Evolutionary conservation across 2,113 vertebrate species (phyloP).

Genomic region (Hippocampus abdominalis): DNA sequence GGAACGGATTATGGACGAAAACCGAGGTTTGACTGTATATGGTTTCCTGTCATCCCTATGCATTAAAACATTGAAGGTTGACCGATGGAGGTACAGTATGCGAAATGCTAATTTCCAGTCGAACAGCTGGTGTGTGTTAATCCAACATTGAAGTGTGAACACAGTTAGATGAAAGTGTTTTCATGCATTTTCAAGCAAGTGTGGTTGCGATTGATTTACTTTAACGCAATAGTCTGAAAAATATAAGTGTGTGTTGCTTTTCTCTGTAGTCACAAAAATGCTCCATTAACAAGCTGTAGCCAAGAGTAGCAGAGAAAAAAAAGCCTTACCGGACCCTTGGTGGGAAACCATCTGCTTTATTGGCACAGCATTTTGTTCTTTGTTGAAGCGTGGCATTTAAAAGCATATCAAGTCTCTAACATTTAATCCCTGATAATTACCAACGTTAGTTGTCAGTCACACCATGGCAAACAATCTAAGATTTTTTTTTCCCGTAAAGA

Average conservation of each 20-base stretch:
- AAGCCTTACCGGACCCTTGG: neutral
- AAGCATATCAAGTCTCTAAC: neutral
- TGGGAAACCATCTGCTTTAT: constrained; percentile 9
- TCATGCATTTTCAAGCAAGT: neutral
- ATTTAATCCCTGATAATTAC: neutral
- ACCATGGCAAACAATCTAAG: neutral
- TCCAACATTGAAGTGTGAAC: neutral
- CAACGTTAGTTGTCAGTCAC: neutral
- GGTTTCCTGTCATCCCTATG: neutral
- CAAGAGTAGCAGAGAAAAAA: neutral
- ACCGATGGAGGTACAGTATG: neutral
- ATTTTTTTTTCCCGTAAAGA: neutral
- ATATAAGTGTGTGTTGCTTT: neutral
- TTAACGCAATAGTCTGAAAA: neutral
- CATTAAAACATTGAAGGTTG: neutral
- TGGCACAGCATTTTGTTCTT: neutral
- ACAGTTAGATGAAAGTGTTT: neutral
- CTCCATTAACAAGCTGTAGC: neutral
- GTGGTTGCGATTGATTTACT: neutral
- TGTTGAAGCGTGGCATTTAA: neutral
- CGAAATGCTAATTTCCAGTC: neutral
- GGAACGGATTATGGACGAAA: no score
- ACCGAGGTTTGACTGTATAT: no score
- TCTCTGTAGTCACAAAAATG: neutral
- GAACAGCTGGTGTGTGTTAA: neutral